These are phyloP conservation scores for Plestiodon gilberti DNA, from an alignment of 2,113 vertebrate genomes.

Conservation along the genomic window DNA sequence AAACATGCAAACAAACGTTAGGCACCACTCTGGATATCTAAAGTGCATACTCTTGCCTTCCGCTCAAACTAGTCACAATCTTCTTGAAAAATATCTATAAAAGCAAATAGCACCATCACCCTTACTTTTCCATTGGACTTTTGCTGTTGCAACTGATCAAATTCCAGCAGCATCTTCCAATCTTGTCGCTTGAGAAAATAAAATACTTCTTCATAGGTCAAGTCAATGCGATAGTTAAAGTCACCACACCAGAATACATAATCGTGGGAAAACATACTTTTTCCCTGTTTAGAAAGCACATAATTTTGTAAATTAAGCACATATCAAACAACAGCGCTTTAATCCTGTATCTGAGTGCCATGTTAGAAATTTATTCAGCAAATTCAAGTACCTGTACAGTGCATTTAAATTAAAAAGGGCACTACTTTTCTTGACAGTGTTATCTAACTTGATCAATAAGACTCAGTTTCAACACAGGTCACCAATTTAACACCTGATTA, in stretches of 20 bases:
- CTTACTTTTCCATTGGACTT: constrained; percentile 82
- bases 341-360: constrained; percentile 17
- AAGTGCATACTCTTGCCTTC: neutral
- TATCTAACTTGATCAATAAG: neutral
- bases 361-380: neutral
- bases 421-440: neutral
- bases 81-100: neutral
- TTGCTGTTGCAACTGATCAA: constrained; percentile 82
- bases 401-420: neutral
- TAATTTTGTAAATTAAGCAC: constrained; percentile 11
- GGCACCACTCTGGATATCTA: neutral
- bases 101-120: neutral
- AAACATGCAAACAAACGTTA: neutral
- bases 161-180: constrained; percentile 81
- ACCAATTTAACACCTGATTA: constrained; percentile 11
- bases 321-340: neutral
- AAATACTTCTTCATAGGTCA: constrained; percentile 82
- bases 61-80: neutral
- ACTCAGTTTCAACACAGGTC: neutral
- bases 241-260: constrained; percentile 86
- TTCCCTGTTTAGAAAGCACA: constrained; percentile 68
- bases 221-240: constrained; percentile 84
- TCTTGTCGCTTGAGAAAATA: constrained; percentile 83
- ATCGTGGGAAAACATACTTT: constrained; percentile 80
- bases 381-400: too few relatives aligned